Percentiles rank a stretch among this genome's conserved stretches.
Conservation (phyloP, 2,888 invertebrate genomes). For the Caradrina kadenii region DNA sequence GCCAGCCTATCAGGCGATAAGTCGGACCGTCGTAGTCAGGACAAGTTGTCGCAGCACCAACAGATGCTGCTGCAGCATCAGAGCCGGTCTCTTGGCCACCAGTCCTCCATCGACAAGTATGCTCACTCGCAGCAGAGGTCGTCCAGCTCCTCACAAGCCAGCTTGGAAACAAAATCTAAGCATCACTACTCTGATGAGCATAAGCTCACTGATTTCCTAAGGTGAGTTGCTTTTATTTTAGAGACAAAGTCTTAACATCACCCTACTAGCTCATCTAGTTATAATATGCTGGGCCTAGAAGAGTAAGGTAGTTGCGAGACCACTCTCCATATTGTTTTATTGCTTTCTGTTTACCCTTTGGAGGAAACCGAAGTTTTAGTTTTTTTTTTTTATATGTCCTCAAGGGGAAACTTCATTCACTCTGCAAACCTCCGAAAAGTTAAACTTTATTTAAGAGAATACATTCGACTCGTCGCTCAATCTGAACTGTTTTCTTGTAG, state of each 20-base stretch:
- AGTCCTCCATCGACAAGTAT: slow-evolving; percentile 92
- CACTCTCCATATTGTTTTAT: no score
- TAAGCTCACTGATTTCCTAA: slow-evolving; percentile 93
- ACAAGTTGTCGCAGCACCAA: slow-evolving; percentile 91
- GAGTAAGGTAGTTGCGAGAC: no score
- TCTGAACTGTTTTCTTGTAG: slow-evolving; percentile 71
- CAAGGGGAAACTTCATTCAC: no score
- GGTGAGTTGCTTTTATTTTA: slow-evolving; percentile 69
- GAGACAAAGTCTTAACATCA: no score
- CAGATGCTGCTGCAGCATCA: slow-evolving; percentile 93
- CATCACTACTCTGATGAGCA: slow-evolving; percentile 91
- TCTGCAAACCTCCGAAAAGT: no score
- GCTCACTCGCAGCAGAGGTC: slow-evolving; percentile 87
- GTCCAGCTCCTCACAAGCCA: slow-evolving; percentile 79
- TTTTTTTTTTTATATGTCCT: no score
- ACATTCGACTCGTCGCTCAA: background rate
- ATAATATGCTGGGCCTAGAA: no score
- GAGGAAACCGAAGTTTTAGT: no score
- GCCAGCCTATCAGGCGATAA: slow-evolving; percentile 85
- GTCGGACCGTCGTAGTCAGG: slow-evolving; percentile 83
- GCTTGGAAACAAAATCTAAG: slow-evolving; percentile 81
- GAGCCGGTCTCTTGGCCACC: slow-evolving; percentile 90
- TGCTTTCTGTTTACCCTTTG: no score
- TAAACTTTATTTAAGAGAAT: background rate
- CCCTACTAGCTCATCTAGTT: no score